A percentile compares a stretch with the other conserved stretches of the same genome.
phyloP scores from a whole-genome alignment of 2,888 invertebrate genomes.

The Prosopocoilus inquinatus region DNA sequence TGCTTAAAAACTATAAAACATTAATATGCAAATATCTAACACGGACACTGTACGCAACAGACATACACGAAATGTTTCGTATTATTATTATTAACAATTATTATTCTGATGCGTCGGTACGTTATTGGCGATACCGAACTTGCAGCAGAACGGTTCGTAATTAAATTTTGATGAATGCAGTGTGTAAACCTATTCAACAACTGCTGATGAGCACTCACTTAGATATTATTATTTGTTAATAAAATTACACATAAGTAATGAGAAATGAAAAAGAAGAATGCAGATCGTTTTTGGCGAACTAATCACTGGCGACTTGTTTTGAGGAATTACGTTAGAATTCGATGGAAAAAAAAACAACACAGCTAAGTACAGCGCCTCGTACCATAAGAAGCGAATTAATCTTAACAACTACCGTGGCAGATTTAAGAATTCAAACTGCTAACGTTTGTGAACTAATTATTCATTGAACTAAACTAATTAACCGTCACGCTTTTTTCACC shows the following conservation, averaged over 20 bases:
- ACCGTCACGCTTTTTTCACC: conserved; percentile 31
- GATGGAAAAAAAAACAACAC: too few relatives aligned
- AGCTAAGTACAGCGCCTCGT: too few relatives aligned
- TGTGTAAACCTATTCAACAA: too few relatives aligned
- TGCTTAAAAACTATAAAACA: conserved; percentile 28
- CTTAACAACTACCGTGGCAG: conserved; percentile 32
- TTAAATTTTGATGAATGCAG: too few relatives aligned
- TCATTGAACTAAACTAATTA: conserved; percentile 31
- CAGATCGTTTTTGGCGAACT: too few relatives aligned
- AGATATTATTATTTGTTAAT: too few relatives aligned
- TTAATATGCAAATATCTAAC: conserved; percentile 27
- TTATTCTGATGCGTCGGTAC: conserved; percentile 37
- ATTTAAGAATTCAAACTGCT: conserved; percentile 30
- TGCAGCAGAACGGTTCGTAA: conserved; percentile 9
- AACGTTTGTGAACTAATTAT: conserved; percentile 30
- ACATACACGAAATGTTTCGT: conserved; percentile 31
- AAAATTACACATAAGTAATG: too few relatives aligned
- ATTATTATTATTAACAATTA: conserved; percentile 39
- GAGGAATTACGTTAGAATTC: too few relatives aligned
- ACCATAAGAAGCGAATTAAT: conserved; percentile 28
- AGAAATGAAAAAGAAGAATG: too few relatives aligned
- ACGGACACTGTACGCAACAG: conserved; percentile 36
- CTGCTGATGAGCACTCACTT: too few relatives aligned
- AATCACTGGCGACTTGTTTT: too few relatives aligned
- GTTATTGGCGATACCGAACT: conserved; percentile 16